phyloP scores from a whole-genome alignment of 2,888 invertebrate species.

The Vesta saturnalis region DNA sequence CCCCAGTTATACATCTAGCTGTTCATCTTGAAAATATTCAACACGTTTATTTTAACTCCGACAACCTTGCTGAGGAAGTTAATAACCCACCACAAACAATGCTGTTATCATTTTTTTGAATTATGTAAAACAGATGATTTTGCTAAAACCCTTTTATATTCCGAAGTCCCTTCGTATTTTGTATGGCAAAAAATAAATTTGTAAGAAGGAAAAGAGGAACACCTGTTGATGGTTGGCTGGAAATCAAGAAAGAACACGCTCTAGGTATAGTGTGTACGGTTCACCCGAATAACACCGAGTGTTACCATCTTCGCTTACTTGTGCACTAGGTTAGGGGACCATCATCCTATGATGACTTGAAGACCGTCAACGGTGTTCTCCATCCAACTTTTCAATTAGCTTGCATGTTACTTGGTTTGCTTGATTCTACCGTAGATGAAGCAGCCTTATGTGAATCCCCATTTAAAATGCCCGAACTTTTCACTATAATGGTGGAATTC shows the following conservation, averaged over 20 bases:
- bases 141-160: slow-evolving; percentile 34
- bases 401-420: slow-evolving; percentile 47
- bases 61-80: slow-evolving; percentile 3
- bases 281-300: slow-evolving; percentile 31
- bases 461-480: slow-evolving; percentile 42
- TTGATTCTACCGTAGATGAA: slow-evolving; percentile 50
- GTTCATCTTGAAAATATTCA: slow-evolving; percentile 43
- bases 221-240: slow-evolving; percentile 19
- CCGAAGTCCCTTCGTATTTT: slow-evolving; percentile 35
- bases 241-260: slow-evolving; percentile 17
- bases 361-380: slow-evolving; percentile 48
- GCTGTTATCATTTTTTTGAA: slow-evolving; percentile 43
- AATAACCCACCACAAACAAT: slow-evolving; percentile 46
- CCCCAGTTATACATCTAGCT: slow-evolving; percentile 48
- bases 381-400: slow-evolving; percentile 47
- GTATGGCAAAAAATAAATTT: slow-evolving; percentile 33
- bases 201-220: slow-evolving; percentile 36
- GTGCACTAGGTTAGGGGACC: slow-evolving; percentile 49
- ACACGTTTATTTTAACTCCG: slow-evolving; percentile 39
- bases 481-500: slow-evolving; percentile 42
- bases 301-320: slow-evolving; percentile 40
- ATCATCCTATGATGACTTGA: slow-evolving; percentile 50
- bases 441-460: slow-evolving; percentile 36
- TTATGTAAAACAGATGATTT: slow-evolving; percentile 12
- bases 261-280: slow-evolving; percentile 38